Base-by-base conservation (phyloP, 1,140 invertebrate species). In the Drosophila quadrilineata region DNA sequence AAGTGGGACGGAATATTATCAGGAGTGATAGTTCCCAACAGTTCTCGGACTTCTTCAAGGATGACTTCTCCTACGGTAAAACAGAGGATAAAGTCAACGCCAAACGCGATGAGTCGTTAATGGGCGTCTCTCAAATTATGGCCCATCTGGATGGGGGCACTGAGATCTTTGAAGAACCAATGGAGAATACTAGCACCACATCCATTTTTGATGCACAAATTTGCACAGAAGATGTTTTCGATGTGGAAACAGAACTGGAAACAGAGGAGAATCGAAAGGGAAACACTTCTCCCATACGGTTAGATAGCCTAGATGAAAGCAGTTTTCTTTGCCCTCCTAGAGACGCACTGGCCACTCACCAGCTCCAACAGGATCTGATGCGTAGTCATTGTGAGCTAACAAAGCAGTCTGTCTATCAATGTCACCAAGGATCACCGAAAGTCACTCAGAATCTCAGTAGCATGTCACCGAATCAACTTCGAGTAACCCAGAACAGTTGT, bases 401-500 rank as follows among this genome's bases (percentile, higher is more conserved):
- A 3, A 65, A 59, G 17, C 65, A 71, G 16, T 48, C 31, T 10
- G n/a, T 19, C 0, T 41, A 24, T 24, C 56, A 50, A 33, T 28
- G 31, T 4, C 21, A 52, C 16, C 56, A 50, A 3, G 65, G 65
- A 2, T 31, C 31, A 0, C 60, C 56, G 0, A 58, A 26, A 26
- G 6, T 54, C 6, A 82, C 73, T 0, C 76, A 87, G 22, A 87
- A 82, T 8, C 36, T 87, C 2, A 87, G 82, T 45, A 75, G 62
- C 38, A 87, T 87, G 82, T 87, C 82, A 10, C 82, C 82, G 4
- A 68, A 58, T 43, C 82, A 87, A 19, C 12, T 87, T 8, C 67
- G 56, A 3, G 19, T 82, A 0, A 77, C 82, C 0, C 75, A 71
- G 9, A 63, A 62, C 16, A 38, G 29, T 4, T 26, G 60, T 57